Evolutionary conservation across 2,113 vertebrate species (phyloP).

Genomic region (Carollia perspicillata): DNA sequence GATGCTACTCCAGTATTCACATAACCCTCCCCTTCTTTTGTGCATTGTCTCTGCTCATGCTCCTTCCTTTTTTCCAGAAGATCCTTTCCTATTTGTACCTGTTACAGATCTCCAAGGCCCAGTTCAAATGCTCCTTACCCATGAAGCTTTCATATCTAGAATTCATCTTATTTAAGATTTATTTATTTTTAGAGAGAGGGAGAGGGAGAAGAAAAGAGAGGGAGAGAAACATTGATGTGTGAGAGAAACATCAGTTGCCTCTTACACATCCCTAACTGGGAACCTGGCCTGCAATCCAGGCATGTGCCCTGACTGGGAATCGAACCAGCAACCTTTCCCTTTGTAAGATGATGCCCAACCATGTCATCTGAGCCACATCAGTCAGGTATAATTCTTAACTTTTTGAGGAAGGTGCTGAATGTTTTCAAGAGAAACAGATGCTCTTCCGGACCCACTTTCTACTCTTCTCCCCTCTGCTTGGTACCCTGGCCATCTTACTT

Average conservation of each 20-base stretch:
- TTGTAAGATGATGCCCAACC: too few species aligned
- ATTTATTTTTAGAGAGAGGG: too few species aligned
- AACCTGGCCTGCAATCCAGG: too few species aligned
- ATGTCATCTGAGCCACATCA: too few species aligned
- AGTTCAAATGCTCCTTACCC: not conserved
- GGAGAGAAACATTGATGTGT: too few species aligned
- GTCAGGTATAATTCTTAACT: not conserved
- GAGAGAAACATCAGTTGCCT: too few species aligned
- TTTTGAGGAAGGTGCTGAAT: not conserved
- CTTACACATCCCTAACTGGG: too few species aligned
- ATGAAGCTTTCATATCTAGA: not conserved
- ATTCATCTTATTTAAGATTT: not conserved
- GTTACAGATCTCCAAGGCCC: not conserved
- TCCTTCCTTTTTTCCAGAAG: not conserved
- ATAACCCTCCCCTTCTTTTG: not conserved
- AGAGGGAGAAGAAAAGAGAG: too few species aligned
- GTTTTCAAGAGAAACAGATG: not conserved
- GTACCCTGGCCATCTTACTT: not conserved
- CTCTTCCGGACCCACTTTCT: not conserved
- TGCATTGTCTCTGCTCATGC: not conserved
- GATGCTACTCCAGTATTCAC: not conserved
- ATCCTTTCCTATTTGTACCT: not conserved
- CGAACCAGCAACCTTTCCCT: too few species aligned
- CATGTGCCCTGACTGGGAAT: too few species aligned
- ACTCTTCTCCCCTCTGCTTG: not conserved